Evolutionary conservation across 2,888 invertebrate genomes (phyloP), one percentile per base, ranked within the genome.

Genomic region (Anarsia innoxiella): DNA sequence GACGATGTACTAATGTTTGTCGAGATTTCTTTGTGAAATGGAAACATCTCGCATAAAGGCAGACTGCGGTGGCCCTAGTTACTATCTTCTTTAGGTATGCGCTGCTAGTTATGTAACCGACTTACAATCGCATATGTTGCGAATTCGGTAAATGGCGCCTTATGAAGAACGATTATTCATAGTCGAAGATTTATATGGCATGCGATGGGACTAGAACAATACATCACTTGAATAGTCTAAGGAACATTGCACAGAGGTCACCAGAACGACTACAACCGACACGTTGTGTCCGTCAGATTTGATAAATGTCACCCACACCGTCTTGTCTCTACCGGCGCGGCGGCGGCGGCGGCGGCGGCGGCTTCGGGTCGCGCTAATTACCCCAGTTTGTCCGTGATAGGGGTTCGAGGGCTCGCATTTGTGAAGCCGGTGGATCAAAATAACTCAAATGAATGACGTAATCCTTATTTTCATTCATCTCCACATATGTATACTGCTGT

Each of bases 111-210:
- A 14, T 12, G 15, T 34, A 34, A 34, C 34, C 34, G 15, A 11
- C 6, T 27, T 15, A n/a, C 16, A n/a, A n/a, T n/a, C n/a, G n/a
- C n/a, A 34, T 11, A 12, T 34, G 27, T 26, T 27, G 27, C 6
- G 27, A 16, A 34, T 34, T 15, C 14, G 9, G 9, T 16, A 12
- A 36, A 28, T 35, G 9, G 19, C 13, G 23, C 28, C 23, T 36
- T 19, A 19, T 28, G 36, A 36, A 36, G 16, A 6, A 28, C 9
- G 29, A 36, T 36, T 29, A 36, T 19, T 36, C 29, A 36, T 8
- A 19, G 26, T 6, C 23, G 14, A 36, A n/a, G 12, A n/a, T 12
- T 23, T 16, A 16, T 36, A 29, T 3, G 13, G 28, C 26, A 15
- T 35, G 12, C 19, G 8, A 15, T n/a, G 3, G 15, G n/a, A 2